Base-by-base conservation (phyloP, 2,797 vertebrate species). In the Labeo calbasu region DNA sequence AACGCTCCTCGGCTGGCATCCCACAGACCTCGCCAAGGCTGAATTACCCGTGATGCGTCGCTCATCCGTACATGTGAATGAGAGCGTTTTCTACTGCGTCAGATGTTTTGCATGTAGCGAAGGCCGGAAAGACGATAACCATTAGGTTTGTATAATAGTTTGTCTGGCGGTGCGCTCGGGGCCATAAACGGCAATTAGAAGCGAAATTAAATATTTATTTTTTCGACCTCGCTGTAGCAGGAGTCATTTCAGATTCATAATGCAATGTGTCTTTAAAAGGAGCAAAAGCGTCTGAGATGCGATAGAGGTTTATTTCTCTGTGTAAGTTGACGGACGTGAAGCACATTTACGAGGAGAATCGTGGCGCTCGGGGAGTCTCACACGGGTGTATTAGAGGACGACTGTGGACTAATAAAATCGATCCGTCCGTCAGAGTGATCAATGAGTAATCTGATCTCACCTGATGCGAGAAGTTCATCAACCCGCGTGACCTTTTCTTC, bases 181-280 rank as follows among this genome's bases (percentile, higher is more conserved):
- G 91, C 93, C 92, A 92, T 89, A 79, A 92, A 93, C 90, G 48
- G 89, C 93, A 94, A 94, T 94, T 93, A 94, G 93, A 93, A 87
- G 91, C 88, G 83, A 92, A 92, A 92, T 93, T 92, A 94, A 93
- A 94, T 91, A 92, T 92, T 89, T 79, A 92, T 93, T 92, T 93
- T 89, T 84, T 25, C 82, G 84, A 87, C 57, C 86, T 88, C 87
- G 87, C 87, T 89, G 88, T 88, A 88, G 89, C 86, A 89, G 87
- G 89, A 89, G 87, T 91, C 90, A 92, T 92, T 85, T 90, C 86
- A 91, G 91, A 92, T 92, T 91, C 81, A 88, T 91, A 91, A 90
- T 88, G 89, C 89, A 87, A 92, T 90, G 91, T 90, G 90, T 93
- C 91, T 93, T 94, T 93, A 77, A 68, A 83, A 83, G 19, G 89